These are phyloP conservation scores for Tyrophagus putrescentiae DNA, from an alignment of 1,140 invertebrate species.

Conservation along the genomic window DNA sequence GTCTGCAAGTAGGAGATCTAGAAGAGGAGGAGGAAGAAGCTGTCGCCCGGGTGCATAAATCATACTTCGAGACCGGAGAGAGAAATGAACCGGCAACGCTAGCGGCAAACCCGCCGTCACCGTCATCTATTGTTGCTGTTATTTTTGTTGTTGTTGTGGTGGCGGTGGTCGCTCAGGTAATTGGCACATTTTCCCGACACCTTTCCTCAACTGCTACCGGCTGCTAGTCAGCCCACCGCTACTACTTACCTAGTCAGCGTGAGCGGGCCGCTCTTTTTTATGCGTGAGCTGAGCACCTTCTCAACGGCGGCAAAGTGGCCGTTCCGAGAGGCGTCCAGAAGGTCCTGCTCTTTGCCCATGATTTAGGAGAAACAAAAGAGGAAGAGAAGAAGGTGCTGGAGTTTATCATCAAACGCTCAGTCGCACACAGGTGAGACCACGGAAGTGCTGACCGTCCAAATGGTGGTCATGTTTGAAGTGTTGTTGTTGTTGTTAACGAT, in stretches of 20 bases:
- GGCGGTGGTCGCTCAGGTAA: not conserved
- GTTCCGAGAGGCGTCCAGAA: conserved; percentile 81
- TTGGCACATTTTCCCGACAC: too few species aligned
- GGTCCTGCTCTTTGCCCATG: conserved; percentile 87
- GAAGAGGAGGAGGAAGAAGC: too few species aligned
- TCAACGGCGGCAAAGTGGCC: conserved; percentile 74
- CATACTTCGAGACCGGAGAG: too few species aligned
- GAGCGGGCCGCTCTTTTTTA: conserved; percentile 76
- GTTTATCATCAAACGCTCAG: not conserved
- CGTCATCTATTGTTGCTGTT: not conserved
- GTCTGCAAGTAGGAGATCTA: too few species aligned
- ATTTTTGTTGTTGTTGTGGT: not conserved
- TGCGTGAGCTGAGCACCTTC: conserved; percentile 72
- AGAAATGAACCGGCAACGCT: too few species aligned
- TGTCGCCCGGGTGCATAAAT: too few species aligned
- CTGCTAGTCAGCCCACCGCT: too few species aligned
- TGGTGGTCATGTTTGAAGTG: not conserved
- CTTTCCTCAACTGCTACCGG: too few species aligned
- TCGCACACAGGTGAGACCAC: not conserved
- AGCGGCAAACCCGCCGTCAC: too few species aligned
- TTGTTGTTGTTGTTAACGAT: not conserved
- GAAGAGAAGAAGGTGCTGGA: not conserved
- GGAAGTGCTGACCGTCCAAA: not conserved
- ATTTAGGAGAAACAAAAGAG: not conserved
- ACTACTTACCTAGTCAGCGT: conserved; percentile 53